phyloP scores from a whole-genome alignment of 2,888 invertebrate species.

The Podabrus alpinus region DNA sequence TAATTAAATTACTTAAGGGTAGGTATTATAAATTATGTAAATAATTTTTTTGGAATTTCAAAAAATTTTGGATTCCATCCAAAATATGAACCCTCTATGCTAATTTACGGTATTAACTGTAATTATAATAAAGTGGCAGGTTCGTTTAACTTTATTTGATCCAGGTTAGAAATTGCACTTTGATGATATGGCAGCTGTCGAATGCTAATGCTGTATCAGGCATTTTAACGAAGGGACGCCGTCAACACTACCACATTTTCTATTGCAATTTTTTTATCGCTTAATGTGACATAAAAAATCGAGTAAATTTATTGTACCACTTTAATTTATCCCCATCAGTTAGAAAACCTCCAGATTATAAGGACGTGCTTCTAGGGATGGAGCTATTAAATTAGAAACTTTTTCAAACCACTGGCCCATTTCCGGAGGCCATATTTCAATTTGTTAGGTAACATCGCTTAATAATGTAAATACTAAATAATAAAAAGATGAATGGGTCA shows the following conservation, averaged over 20 bases:
- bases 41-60: neutral
- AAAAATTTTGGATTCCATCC: neutral
- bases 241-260: slow-evolving; percentile 12
- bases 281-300: slow-evolving; percentile 43
- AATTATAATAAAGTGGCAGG: slow-evolving; percentile 3
- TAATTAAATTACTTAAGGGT: slow-evolving; percentile 10
- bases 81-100: neutral
- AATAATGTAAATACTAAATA: neutral
- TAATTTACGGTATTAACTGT: neutral
- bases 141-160: slow-evolving; percentile 14
- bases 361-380: slow-evolving; percentile 13
- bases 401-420: slow-evolving; percentile 7
- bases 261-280: slow-evolving; percentile 41
- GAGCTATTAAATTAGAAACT: slow-evolving; percentile 15
- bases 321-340: slow-evolving; percentile 30
- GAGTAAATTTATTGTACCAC: slow-evolving; percentile 42
- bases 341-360: slow-evolving; percentile 16
- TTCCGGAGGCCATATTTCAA: slow-evolving; percentile 15
- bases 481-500: neutral
- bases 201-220: neutral
- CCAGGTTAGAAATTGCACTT: slow-evolving; percentile 1
- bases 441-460: neutral
- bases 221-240: slow-evolving; percentile 24
- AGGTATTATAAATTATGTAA: neutral
- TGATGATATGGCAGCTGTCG: slow-evolving; percentile 15